Evolutionary conservation across 2,797 vertebrate species (phyloP), one percentile per base, ranked within the genome.

Genomic region (Bucorvus abyssinicus): DNA sequence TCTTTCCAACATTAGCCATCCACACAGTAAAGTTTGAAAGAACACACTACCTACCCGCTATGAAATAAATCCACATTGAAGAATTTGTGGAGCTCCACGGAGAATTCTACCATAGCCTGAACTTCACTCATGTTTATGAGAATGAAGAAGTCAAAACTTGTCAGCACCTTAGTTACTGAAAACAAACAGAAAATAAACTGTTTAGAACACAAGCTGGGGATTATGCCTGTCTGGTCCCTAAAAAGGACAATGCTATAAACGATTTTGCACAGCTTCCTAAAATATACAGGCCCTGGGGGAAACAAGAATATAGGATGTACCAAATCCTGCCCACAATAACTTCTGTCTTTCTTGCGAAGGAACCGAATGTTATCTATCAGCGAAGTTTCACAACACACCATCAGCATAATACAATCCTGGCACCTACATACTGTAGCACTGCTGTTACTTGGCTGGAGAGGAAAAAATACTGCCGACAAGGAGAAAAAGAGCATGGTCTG

Each of bases 51-150:
- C 98, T 94, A 99, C 99, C 99, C 99, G 98, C 99, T 98, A 97
- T 99, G 99, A 98, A 99, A 99, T 92, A 99, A 98, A 98, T 99
- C 99, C 97, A 99, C 99, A 95, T 99, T 99, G 98, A 99, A 99
- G 98, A 99, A 99, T 97, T 99, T 99, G 98, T 99, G 99, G 97
- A 99, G 99, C 97, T 99, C 99, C 98, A 99, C 98, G 83, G 99
- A 99, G 98, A 99, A 99, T 98, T 99, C 99, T 98, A 99, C 98
- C 94, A 99, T 99, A 97, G 99, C 99, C 98, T 99, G 99, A 96
- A 99, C 98, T 98, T 98, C 98, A 97, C 98, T 98, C 99, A 99
- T 99, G 97, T 99, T 98, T 97, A 97, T 98, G 97, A 98, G 98
- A 94, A 98, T 96, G 96, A 97, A 97, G 96, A 97, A 97, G 94